Evolutionary conservation across 2,888 invertebrate genomes (phyloP), one percentile per base, ranked within the genome.

Genomic region (Alcis repandata): DNA sequence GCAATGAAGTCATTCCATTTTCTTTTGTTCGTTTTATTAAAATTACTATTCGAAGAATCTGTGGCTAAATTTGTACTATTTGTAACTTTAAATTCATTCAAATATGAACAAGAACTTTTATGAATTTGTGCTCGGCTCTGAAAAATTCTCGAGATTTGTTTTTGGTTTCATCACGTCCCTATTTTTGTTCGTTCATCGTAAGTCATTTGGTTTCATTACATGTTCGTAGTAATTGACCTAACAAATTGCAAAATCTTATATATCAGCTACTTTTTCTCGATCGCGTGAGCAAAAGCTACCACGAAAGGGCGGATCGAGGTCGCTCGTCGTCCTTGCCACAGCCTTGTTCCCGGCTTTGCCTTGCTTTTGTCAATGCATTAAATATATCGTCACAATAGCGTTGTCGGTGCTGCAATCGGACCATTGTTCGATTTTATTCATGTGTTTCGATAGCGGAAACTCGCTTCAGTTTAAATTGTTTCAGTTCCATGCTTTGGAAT

Each of bases 361-460:
- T 75, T 70, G 73, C 69, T 48, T 76, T 70, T 75, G 77, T 78
- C 77, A 76, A 74, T 78, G 72, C 65, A 76, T 72, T 74, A 52
- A 63, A 56, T 65, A 59, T 71, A 72, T 71, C 41, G 54, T 64
- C 49, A 71, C 68, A 69, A 70, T 65, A 63, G 56, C 58, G 38
- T 41, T 54, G 59, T 68, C 56, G 51, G 43, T 59, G 49, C 62
- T 67, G 63, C 63, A 72, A 64, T 49, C 56, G 51, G 36, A 51
- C 63, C 63, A 70, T 69, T 71, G 71, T 71, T 65, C 67, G 67
- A 59, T 67, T 63, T 65, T 71, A 73, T 71, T 67, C 68, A 71
- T 70, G 70, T 73, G 68, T 71, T 65, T 54, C 66, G 68, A 68
- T 67, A 59, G 58, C 67, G 70, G 73, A 73, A 70, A 70, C 58